Base-by-base conservation (phyloP, 2,113 vertebrate genomes). In the Penelope pileata region DNA sequence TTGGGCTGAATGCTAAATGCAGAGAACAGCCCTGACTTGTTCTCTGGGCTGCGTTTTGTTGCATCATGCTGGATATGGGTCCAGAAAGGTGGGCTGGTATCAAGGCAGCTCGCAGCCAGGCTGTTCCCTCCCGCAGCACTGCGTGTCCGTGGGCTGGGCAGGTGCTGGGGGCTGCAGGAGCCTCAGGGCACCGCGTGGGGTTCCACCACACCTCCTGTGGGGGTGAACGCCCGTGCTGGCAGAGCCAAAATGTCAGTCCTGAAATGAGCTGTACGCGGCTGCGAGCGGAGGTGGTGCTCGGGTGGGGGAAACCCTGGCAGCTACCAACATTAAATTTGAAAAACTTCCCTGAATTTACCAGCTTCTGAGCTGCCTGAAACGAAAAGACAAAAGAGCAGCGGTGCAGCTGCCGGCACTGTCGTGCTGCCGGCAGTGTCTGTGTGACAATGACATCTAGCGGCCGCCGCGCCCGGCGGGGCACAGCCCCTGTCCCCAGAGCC, bases 11-110 rank as follows among this genome's bases (percentile, higher is more conserved):
- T 60, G 86, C 56, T 19, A 43, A 90, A 67, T 36, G 2, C 17
- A 74, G 90, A 63, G 58, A 95, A 51, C 92, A 70, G 93, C 90
- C 86, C 64, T 10, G 83, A 58, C 96, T 86, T 84, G 96, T 94
- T 96, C 87, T 47, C 78, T n/a, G 9, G 50, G 85, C 72, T 59
- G 86, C 0, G 1, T 36, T 90, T 73, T 38, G 56, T 88, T 89
- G 53, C 77, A 59, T 82, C 88, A 59, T 9, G 59, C 45, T 50
- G 16, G 73, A 69, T 85, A 69, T 3, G 12, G 54, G 83, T 86
- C 36, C 45, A 70, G 75, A 69, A 83, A 11, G 92, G 86, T 86
- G 3, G 3, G 50, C 42, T 94, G 94, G 80, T 90, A 56, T 5
- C 30, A 93, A 53, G 50, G 30, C 16, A 68, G 51, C 85, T 83